Evolutionary conservation across 2,888 invertebrate species (phyloP).

Genomic region (Eupeodes luniger): DNA sequence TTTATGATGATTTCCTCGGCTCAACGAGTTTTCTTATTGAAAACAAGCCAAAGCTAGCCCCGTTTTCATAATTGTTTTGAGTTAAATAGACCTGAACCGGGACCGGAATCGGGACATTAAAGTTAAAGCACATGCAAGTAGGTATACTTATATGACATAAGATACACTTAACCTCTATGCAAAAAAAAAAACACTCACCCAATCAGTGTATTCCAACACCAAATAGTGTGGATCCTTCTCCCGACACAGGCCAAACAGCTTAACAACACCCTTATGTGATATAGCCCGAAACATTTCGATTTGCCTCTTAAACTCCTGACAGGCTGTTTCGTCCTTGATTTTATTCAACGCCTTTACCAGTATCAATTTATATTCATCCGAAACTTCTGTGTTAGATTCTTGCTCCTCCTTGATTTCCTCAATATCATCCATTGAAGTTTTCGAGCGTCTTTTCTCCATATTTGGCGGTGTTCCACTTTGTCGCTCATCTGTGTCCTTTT

Average conservation of each 20-base stretch:
- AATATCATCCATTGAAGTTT: conserved; percentile 84
- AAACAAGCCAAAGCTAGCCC: conserved; percentile 9
- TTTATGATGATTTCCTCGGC: neutral
- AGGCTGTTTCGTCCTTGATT: conserved; percentile 90
- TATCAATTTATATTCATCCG: conserved; percentile 84
- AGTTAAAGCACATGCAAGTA: neutral
- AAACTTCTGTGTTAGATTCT: conserved; percentile 77
- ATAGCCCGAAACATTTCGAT: conserved; percentile 93
- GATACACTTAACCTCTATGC: neutral
- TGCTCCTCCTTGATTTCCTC: conserved; percentile 83
- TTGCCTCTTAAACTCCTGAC: conserved; percentile 94
- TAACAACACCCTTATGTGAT: conserved; percentile 92
- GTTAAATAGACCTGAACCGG: conserved; percentile 25
- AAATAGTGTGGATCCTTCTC: conserved; percentile 94
- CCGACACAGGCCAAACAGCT: conserved; percentile 91
- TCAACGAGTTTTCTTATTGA: conserved; percentile 16
- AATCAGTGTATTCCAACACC: conserved; percentile 96
- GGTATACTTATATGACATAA: neutral
- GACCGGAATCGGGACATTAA: neutral
- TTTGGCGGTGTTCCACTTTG: conserved; percentile 78
- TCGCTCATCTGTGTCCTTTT: conserved; percentile 81
- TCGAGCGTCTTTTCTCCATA: conserved; percentile 83
- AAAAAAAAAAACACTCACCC: conserved; percentile 86
- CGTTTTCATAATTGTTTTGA: conserved; percentile 11
- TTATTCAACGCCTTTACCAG: conserved; percentile 91